Base-by-base conservation (phyloP, 2,888 invertebrate species). In the Tenthredo mesomela region DNA sequence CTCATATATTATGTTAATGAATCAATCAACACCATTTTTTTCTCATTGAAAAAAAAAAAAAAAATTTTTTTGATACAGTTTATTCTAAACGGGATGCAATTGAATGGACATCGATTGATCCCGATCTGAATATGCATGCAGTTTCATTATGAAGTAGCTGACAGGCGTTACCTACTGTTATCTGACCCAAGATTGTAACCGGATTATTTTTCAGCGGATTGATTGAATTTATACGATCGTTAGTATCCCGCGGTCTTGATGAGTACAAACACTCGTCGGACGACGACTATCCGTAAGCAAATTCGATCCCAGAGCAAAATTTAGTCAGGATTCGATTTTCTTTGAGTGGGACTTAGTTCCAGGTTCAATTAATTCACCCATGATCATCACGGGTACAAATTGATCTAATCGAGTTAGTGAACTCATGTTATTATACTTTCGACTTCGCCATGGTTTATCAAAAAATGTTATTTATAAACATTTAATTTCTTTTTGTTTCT, bases 251-350 rank as follows among this genome's bases (percentile, higher is more conserved):
- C 7, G 3, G 33, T 18, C 67, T 80, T 61, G 80, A 80, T 40
- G 61, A 40, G 61, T 37, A 80, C 80, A 80, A 80, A 61, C 80
- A 80, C 80, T 80, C 80, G 33, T 80, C 80, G 33, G 54, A 77
- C 80, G 58, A 80, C 58, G 58, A 29, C 58, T 80, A 21, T 80
- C 58, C 58, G 58, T 80, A 80, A 61, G 80, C 80, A 80, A 80
- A 80, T 80, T 80, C 80, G 25, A 61, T 80, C 61, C 61, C 40
- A n/a, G 33, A 10, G 80, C n/a, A 80, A 70, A 58, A 80, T 80
- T 80, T 50, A 61, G 80, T 80, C 80, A 58, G 80, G 80, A 80
- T 80, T 80, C 80, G 61, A 80, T 80, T 80, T 80, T 80, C 80
- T 80, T 40, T 61, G 80, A 80, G 80, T 80, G 80, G 80, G 80